phyloP scores from a whole-genome alignment of 2,113 vertebrate genomes.

The Amphiprion ocellaris region DNA sequence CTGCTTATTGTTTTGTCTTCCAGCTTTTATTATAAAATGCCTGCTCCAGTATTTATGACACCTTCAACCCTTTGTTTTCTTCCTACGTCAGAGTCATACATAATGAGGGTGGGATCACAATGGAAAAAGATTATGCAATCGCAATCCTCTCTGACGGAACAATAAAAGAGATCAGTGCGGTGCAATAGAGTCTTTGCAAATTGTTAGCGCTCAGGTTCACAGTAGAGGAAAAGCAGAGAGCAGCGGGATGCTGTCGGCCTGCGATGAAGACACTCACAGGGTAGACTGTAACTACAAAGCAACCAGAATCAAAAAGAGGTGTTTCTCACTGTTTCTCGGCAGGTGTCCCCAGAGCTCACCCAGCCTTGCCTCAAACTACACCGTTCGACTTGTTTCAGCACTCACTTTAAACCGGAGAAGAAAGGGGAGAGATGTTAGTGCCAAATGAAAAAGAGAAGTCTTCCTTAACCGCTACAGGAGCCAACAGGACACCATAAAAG shows the following conservation, averaged over 20 bases:
- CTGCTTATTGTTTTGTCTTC: neutral
- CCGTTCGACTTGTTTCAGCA: constrained; percentile 52
- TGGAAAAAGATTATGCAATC: constrained; percentile 3
- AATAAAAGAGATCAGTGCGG: constrained; percentile 19
- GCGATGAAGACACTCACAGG: constrained; percentile 54
- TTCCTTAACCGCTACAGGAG: constrained; percentile 54
- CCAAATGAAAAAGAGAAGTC: constrained; percentile 61
- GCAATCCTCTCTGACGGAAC: constrained; percentile 8
- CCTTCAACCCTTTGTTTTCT: neutral
- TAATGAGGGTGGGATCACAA: neutral
- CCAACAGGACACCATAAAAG: constrained; percentile 40
- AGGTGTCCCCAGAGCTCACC: constrained; percentile 60
- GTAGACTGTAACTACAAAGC: constrained; percentile 54
- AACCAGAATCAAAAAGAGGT: constrained; percentile 52
- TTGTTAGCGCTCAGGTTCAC: constrained; percentile 25
- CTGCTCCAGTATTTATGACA: neutral
- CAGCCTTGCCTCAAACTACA: constrained; percentile 64
- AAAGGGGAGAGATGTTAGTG: constrained; percentile 50
- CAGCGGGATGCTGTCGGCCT: constrained; percentile 30
- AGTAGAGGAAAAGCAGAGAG: constrained; percentile 3
- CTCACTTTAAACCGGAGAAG: constrained; percentile 47
- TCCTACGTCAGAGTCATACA: neutral
- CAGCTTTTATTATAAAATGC: neutral
- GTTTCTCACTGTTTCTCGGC: constrained; percentile 60
- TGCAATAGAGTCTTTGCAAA: constrained; percentile 12